A percentile compares a stretch with the other conserved stretches of the same genome.
Evolutionary conservation across 1,140 invertebrate genomes (phyloP).

Genomic region (Chrysopa pallens): DNA sequence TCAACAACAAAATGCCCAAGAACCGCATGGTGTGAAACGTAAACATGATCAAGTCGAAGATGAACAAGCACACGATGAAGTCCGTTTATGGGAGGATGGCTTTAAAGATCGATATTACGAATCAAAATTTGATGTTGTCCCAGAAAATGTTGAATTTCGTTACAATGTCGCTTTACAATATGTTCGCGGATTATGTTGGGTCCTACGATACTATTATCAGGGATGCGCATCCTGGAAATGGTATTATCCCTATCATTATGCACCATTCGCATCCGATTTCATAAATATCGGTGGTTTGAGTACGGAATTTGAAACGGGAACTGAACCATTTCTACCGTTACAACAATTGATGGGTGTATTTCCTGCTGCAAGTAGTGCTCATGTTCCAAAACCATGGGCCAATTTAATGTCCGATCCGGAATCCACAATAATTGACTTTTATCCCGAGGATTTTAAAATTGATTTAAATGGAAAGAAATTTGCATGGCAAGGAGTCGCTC

Average conservation of each 20-base stretch:
- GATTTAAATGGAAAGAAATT: conserved; percentile 99
- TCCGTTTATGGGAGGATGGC: conserved; percentile 91
- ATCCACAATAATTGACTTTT: conserved; percentile 97
- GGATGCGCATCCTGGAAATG: conserved; percentile 99
- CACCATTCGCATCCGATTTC: conserved; percentile 99
- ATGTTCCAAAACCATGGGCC: conserved; percentile 90
- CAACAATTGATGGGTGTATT: conserved; percentile 99
- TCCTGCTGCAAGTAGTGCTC: conserved; percentile 86
- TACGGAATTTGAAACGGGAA: conserved; percentile 75
- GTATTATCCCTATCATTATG: conserved; percentile 99
- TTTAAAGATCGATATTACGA: conserved; percentile 98
- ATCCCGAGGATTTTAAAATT: conserved; percentile 95
- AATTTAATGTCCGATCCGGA: conserved; percentile 83
- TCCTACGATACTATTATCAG: conserved; percentile 96
- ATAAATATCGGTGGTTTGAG: conserved; percentile 72
- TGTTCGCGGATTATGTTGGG: conserved; percentile 93
- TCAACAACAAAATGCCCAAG: conserved; percentile 7
- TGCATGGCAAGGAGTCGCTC: conserved; percentile 97
- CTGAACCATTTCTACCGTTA: conserved; percentile 84
- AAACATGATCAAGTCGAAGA: conserved; percentile 40
- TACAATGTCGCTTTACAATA: conserved; percentile 86
- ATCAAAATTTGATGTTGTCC: conserved; percentile 82
- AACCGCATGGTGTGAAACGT: conserved; percentile 25
- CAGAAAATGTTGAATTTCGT: conserved; percentile 70
- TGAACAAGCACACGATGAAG: conserved; percentile 76